Conservation (phyloP, 2,888 invertebrate species). For the Diaprepes abbreviatus region DNA sequence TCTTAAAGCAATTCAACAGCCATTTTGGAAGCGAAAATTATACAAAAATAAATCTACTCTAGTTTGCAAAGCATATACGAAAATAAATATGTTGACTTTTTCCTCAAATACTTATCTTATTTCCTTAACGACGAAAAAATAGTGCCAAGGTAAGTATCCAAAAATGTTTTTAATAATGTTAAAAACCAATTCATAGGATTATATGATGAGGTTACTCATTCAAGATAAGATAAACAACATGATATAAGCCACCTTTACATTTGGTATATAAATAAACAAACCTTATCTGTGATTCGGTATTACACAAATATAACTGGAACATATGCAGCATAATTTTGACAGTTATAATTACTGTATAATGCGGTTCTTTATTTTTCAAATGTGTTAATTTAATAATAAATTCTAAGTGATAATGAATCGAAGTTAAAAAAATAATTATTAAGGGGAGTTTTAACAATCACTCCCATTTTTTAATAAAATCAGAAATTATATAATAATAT, state of each 20-base stretch:
- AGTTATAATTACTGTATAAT: not conserved
- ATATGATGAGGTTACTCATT: constrained; percentile 7
- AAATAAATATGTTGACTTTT: too few relatives aligned
- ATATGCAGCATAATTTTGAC: not conserved
- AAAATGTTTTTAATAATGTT: not conserved
- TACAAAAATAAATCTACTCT: too few relatives aligned
- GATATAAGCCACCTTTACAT: constrained; percentile 17
- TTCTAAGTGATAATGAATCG: too few relatives aligned
- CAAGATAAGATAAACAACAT: constrained; percentile 18
- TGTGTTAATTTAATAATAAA: not conserved
- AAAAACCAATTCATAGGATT: constrained; percentile 9
- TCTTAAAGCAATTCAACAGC: too few relatives aligned
- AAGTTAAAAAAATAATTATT: too few relatives aligned
- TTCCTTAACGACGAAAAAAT: not conserved
- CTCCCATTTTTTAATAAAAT: too few relatives aligned
- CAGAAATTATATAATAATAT: too few relatives aligned
- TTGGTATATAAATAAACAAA: constrained; percentile 17
- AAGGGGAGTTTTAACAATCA: too few relatives aligned
- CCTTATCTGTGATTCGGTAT: constrained; percentile 6
- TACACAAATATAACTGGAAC: constrained; percentile 8
- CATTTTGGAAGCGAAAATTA: too few relatives aligned
- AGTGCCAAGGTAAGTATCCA: not conserved
- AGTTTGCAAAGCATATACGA: too few relatives aligned
- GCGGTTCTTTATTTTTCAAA: not conserved
- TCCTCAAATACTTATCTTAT: too few relatives aligned